Evolutionary conservation across 35 echinoderm and acorn worm genomes (phyloP).

Genomic region (Heliocidaris erythrogramma): DNA sequence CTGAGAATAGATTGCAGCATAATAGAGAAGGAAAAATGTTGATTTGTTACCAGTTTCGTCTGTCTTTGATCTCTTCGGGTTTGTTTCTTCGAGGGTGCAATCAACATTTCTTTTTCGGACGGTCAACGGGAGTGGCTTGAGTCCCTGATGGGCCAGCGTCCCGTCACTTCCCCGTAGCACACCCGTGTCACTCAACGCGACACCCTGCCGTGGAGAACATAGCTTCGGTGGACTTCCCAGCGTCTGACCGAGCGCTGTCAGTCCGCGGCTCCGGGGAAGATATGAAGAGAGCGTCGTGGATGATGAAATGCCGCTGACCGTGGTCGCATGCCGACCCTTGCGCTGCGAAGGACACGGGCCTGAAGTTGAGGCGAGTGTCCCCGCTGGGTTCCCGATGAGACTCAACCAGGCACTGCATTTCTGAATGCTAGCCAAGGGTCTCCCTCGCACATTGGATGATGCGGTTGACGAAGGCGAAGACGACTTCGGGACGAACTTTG

Average conservation of each 20-base stretch:
- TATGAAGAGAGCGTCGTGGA: not conserved
- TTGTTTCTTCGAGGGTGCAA: not conserved
- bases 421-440: constrained; percentile 63
- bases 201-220: constrained; percentile 16
- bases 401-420: constrained; percentile 80
- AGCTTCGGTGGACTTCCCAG: constrained; percentile 37
- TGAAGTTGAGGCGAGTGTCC: not conserved
- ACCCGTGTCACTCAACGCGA: constrained; percentile 12
- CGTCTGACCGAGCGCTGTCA: not conserved
- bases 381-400: constrained; percentile 55
- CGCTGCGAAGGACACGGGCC: constrained; percentile 17
- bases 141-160: not conserved
- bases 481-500: not conserved
- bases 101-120: constrained; percentile 15
- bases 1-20: not conserved
- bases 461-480: constrained; percentile 32
- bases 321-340: constrained; percentile 30
- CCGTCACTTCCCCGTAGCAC: not conserved
- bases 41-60: constrained; percentile 21
- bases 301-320: not conserved
- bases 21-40: not conserved
- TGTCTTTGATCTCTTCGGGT: not conserved
- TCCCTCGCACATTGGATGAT: constrained; percentile 51
- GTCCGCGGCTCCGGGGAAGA: constrained; percentile 27
- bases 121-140: constrained; percentile 26